phyloP scores from a whole-genome alignment of 2,113 vertebrate genomes.

The Parus major region DNA sequence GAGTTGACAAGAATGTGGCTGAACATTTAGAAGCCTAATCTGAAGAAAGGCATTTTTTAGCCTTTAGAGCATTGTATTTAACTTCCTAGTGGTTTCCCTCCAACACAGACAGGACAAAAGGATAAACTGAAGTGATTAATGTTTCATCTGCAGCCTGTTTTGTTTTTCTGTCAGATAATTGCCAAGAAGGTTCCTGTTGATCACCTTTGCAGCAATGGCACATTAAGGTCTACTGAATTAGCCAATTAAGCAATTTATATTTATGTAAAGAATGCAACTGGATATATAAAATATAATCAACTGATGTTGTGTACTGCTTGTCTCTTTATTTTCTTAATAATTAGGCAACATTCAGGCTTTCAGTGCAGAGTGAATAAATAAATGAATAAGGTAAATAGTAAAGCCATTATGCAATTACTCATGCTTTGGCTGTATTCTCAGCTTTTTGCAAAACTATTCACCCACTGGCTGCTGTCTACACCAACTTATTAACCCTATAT shows the following conservation, averaged over 20 bases:
- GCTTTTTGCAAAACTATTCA: not conserved
- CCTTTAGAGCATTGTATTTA: not conserved
- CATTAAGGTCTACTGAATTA: conserved; percentile 27
- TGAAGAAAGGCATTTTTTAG: not conserved
- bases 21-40: not conserved
- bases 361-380: conserved; percentile 13
- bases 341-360: conserved; percentile 9
- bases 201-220: conserved; percentile 16
- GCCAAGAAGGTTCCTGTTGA: conserved; percentile 22
- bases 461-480: not conserved
- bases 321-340: conserved; percentile 17
- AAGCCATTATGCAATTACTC: conserved; percentile 30
- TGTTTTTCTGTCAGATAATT: conserved; percentile 5
- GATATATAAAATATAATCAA: conserved; percentile 28
- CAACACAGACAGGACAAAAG: not conserved
- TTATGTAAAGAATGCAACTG: conserved; percentile 28
- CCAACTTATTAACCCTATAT: not conserved
- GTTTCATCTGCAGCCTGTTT: not conserved
- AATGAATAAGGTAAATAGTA: conserved; percentile 2
- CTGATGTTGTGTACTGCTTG: not conserved
- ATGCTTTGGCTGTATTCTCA: not conserved
- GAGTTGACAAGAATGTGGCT: not conserved
- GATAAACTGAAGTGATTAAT: not conserved
- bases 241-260: conserved; percentile 29
- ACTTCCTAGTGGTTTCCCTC: not conserved